These are phyloP conservation scores for Lophura swinhoii DNA, from an alignment of 2,797 vertebrate species.

Conservation along the genomic window DNA sequence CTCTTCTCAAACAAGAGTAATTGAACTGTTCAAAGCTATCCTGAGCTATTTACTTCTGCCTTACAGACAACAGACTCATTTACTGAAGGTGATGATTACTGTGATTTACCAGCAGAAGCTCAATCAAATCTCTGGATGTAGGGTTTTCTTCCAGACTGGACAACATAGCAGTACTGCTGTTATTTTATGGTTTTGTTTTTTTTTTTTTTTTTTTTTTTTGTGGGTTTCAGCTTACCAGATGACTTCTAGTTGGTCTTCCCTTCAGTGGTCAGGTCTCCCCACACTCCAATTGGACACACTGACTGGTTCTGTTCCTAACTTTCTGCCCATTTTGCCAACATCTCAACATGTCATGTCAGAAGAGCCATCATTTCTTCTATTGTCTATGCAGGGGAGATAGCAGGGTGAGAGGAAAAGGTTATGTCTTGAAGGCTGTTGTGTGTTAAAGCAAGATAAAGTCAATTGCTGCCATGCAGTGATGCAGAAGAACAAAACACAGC, in stretches of 20 bases:
- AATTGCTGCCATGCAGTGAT: background rate
- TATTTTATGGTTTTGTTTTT: background rate
- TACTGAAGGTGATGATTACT: slow-evolving; percentile 32
- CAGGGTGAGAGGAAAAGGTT: background rate
- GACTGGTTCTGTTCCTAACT: background rate
- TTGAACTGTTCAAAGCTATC: background rate
- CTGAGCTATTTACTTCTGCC: background rate
- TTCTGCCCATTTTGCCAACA: background rate
- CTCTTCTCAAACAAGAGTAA: background rate
- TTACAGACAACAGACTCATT: background rate
- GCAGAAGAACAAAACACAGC: background rate
- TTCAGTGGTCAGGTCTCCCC: background rate
- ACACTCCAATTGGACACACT: background rate
- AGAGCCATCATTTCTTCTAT: background rate
- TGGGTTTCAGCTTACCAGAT: background rate
- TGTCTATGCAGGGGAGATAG: background rate
- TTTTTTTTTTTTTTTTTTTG: background rate
- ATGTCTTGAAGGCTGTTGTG: background rate
- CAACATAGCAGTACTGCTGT: background rate
- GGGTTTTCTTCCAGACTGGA: background rate
- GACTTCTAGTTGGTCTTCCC: background rate
- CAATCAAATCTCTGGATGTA: background rate
- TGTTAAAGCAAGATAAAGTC: background rate
- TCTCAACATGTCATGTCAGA: background rate
- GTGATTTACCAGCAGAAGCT: slow-evolving; percentile 34